phyloP scores from a whole-genome alignment of 2,888 invertebrate species.

The Dynastes hyllus region DNA sequence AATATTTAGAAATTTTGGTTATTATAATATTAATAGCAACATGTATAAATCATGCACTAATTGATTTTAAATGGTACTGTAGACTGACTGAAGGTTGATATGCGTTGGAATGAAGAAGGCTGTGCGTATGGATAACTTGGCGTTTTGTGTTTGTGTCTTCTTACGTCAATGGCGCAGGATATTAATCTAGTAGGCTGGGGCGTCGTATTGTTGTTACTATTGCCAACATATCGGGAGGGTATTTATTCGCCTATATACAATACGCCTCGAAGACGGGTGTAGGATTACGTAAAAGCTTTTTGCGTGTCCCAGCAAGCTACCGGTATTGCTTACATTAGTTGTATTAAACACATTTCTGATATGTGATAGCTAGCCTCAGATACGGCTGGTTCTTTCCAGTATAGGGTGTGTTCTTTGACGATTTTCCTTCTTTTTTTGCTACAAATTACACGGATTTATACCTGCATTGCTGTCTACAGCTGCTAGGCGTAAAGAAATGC shows the following conservation, averaged over 20 bases:
- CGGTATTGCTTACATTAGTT: conserved; percentile 25
- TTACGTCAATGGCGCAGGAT: not conserved
- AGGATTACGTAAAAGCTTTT: conserved; percentile 27
- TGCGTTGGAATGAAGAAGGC: not conserved
- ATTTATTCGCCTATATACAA: conserved; percentile 17
- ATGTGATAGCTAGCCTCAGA: conserved; percentile 18
- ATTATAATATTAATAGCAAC: no score
- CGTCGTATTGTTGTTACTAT: conserved; percentile 10
- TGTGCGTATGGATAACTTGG: not conserved
- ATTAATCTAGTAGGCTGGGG: conserved; percentile 2
- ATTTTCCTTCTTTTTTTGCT: not conserved
- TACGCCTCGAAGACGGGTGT: conserved; percentile 18
- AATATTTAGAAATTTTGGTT: no score
- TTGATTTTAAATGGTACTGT: no score
- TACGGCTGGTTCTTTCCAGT: not conserved
- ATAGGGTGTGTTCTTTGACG: not conserved
- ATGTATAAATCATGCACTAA: no score
- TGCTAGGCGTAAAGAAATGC: no score
- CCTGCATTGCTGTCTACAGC: not conserved
- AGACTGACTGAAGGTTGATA: not conserved
- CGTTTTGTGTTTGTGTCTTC: not conserved
- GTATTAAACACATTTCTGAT: conserved; percentile 19
- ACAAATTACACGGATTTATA: conserved; percentile 1
- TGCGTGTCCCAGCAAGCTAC: not conserved
- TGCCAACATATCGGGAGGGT: conserved; percentile 9